These are phyloP conservation scores for Catharus ustulatus DNA, from an alignment of 2,797 vertebrate genomes.

Conservation along the genomic window DNA sequence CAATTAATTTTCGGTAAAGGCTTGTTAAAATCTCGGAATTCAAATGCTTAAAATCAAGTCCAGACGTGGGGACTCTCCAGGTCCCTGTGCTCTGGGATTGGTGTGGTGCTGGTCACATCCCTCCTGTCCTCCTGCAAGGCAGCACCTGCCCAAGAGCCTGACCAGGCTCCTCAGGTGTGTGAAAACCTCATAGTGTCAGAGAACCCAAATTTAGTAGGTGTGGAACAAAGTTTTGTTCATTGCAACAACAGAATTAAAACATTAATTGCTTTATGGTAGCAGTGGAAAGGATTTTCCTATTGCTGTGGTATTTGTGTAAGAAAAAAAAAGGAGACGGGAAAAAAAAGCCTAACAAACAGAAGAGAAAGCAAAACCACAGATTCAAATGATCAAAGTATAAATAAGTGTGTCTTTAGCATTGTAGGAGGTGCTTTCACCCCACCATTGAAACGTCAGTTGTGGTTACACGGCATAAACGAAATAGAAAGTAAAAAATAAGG, in stretches of 20 bases:
- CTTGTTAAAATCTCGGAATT: background rate
- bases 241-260: fast-evolving
- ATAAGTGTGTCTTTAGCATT: background rate
- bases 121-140: background rate
- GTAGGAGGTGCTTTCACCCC: background rate
- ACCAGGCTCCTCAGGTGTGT: background rate
- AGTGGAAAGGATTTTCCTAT: background rate
- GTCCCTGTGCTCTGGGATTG: background rate
- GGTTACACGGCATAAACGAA: background rate
- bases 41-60: background rate
- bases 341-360: background rate
- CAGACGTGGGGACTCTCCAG: fast-evolving
- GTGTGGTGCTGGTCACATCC: background rate
- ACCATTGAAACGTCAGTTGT: fast-evolving
- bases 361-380: background rate
- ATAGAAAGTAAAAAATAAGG: background rate
- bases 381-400: background rate
- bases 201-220: background rate
- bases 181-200: background rate
- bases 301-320: background rate
- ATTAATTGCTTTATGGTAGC: fast-evolving
- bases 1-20: background rate
- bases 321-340: too few species aligned
- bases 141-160: background rate
- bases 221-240: background rate